These are phyloP conservation scores for Medauroidea extradentata DNA, from an alignment of 1,140 invertebrate genomes.

Conservation along the genomic window DNA sequence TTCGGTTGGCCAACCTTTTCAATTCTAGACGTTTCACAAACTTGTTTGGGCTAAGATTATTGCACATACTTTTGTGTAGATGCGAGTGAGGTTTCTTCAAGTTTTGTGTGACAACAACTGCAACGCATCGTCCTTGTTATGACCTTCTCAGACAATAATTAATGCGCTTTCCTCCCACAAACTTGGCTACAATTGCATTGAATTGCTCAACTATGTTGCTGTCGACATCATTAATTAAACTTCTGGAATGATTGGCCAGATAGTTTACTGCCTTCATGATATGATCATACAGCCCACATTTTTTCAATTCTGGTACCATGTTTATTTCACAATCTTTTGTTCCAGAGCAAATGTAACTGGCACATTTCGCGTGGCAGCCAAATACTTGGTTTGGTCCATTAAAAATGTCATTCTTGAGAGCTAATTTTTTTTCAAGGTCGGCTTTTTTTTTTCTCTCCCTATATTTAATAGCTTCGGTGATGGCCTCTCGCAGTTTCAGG, in stretches of 20 bases:
- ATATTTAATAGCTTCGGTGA: neutral
- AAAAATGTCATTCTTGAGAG: slow-evolving; percentile 1
- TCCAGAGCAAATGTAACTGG: slow-evolving; percentile 3
- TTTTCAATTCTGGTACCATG: slow-evolving; percentile 15
- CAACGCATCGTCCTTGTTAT: slow-evolving; percentile 9
- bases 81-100: slow-evolving; percentile 4
- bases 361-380: neutral
- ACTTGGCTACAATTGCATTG: slow-evolving; percentile 13
- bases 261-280: slow-evolving; percentile 15
- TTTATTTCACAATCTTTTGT: neutral
- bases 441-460: neutral
- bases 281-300: slow-evolving; percentile 6
- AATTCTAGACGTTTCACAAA: no score
- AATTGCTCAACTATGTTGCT: slow-evolving; percentile 19
- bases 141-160: slow-evolving; percentile 15
- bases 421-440: neutral
- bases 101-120: slow-evolving; percentile 18
- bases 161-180: slow-evolving; percentile 19
- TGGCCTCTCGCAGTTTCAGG: neutral
- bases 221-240: slow-evolving; percentile 13
- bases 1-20: no score
- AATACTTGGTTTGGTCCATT: slow-evolving; percentile 3
- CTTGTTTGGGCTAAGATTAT: neutral
- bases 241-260: neutral
- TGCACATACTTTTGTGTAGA: slow-evolving; percentile 12